A percentile compares a stretch with the other conserved stretches of the same genome.
These are phyloP conservation scores for Gadus macrocephalus DNA, from an alignment of 2,113 vertebrate species.

Conservation along the genomic window DNA sequence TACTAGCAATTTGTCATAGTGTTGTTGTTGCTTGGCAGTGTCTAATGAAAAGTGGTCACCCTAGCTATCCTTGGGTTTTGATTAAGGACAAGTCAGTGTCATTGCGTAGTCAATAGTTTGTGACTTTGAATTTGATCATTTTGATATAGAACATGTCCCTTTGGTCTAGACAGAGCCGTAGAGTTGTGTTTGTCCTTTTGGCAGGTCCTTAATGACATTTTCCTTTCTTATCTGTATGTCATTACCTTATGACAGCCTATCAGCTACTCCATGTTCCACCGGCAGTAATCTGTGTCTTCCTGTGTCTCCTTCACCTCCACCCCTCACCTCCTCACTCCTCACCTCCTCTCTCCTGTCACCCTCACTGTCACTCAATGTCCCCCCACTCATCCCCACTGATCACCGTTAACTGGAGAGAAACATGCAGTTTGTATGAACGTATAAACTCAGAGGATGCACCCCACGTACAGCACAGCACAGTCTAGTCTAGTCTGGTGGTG, in stretches of 20 bases:
- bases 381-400: conserved; percentile 33
- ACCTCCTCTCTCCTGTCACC: conserved; percentile 43
- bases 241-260: conserved; percentile 43
- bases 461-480: too few relatives aligned
- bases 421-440: conserved; percentile 54
- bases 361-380: conserved; percentile 54
- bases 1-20: not conserved
- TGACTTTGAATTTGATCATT: conserved; percentile 28
- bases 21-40: conserved; percentile 13
- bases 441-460: not conserved
- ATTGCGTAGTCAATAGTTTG: conserved; percentile 24
- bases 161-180: conserved; percentile 21
- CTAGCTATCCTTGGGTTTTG: conserved; percentile 36
- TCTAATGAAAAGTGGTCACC: conserved; percentile 6
- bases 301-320: conserved; percentile 30
- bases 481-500: too few relatives aligned
- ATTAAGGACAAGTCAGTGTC: conserved; percentile 35
- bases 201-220: conserved; percentile 47
- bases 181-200: conserved; percentile 25
- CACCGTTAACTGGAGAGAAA: conserved; percentile 34
- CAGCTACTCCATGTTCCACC: conserved; percentile 36
- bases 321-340: conserved; percentile 6
- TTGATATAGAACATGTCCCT: conserved; percentile 23
- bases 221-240: conserved; percentile 40
- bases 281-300: conserved; percentile 53